Conservation (phyloP, 2,888 invertebrate genomes). For the Coelopa pilipes region DNA sequence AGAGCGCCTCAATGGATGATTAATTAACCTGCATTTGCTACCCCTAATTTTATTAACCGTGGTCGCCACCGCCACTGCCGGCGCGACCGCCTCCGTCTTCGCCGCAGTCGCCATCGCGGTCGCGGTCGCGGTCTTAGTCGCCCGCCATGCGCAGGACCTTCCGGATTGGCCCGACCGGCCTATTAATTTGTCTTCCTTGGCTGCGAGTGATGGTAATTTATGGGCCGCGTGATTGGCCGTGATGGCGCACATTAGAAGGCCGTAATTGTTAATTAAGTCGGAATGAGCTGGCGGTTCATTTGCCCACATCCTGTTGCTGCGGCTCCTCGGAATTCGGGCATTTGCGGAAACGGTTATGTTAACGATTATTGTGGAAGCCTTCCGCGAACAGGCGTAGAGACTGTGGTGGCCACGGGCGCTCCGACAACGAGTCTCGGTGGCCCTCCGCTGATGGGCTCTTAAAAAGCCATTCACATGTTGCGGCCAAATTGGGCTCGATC, state of each 20-base stretch:
- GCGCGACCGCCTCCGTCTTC: constrained; percentile 11
- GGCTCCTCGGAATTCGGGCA: no score
- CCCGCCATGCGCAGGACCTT: constrained; percentile 30
- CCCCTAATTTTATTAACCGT: constrained; percentile 48
- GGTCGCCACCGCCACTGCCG: constrained; percentile 13
- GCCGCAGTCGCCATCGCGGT: constrained; percentile 27
- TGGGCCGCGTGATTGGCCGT: constrained; percentile 42
- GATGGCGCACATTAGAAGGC: constrained; percentile 39
- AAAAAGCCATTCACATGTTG: no score
- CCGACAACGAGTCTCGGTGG: no score
- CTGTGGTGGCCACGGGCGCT: no score
- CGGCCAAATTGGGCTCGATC: no score
- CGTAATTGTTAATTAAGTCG: constrained; percentile 40
- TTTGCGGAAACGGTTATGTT: no score
- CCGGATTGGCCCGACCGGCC: constrained; percentile 37
- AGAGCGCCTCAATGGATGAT: constrained; percentile 41
- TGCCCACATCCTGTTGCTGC: no score
- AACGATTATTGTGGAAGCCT: no score
- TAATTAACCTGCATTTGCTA: constrained; percentile 49
- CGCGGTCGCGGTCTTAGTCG: constrained; percentile 6
- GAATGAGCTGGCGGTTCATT: constrained; percentile 39
- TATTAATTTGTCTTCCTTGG: constrained; percentile 42
- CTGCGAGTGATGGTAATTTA: constrained; percentile 44
- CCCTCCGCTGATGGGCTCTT: no score
- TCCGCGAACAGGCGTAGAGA: no score